Base-by-base conservation (phyloP, 1,140 invertebrate genomes). In the Drosophila kikkawai region DNA sequence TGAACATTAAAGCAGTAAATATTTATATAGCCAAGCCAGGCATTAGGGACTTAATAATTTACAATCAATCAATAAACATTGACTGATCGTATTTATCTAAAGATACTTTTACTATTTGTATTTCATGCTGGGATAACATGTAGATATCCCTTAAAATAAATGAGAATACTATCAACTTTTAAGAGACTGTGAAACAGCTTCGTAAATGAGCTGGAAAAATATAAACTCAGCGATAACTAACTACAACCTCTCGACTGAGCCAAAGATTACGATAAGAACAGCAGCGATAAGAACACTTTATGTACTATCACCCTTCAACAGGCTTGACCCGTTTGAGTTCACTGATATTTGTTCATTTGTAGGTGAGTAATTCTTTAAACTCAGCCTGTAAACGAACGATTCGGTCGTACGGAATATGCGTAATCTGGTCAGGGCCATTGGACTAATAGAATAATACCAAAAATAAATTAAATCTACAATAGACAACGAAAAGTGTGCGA, bases 341-440 rank as follows among this genome's bases (percentile, higher is more conserved):
- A 50, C 53, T 59, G 41, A 73, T 32, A 71, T 55, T 70, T 42
- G 15, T 26, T 1, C 51, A 34, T 11, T 26, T 50, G 9, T 47
- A 32, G 51, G 39, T 73, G 67, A 73, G 37, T 73, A 73, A 73
- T 71, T 37, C 44, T 26, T 1, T 4, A 26, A 56, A 37, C 17
- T 39, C n/a, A 29, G 15, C n/a, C 51, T 22, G 9, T 12, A 48
- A 48, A 70, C 15, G 41, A 47, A 11, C 13, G 12, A 39, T 19
- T 70, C n/a, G 19, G 36, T 22, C 17, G 26, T 39, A 34, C 36
- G 50, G 66, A 44, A 58, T 53, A 63, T 79, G 76, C 47, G 57
- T 76, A 83, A 75, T 76, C 60, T 61, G 76, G 80, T 80, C 80
- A 83, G 47, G 81, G 80, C 63, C 80, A 34, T 39, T 12, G n/a